Percentiles rank a stretch among this genome's conserved stretches.
These are phyloP conservation scores for Tinamus guttatus DNA, from an alignment of 2,113 vertebrate genomes.

Conservation along the genomic window DNA sequence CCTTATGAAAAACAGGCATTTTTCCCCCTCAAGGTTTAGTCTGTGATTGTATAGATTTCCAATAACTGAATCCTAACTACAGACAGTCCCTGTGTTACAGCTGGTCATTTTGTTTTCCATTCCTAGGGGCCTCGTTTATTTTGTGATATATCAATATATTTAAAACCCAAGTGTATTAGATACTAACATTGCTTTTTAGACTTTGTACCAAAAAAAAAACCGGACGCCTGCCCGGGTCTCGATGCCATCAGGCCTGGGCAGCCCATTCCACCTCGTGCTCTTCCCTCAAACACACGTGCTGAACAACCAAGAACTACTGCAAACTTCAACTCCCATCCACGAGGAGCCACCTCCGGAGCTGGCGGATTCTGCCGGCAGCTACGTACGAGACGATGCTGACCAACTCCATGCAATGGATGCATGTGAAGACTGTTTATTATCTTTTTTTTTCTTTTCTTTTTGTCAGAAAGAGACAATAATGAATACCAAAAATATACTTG, in stretches of 20 bases:
- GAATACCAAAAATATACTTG: background rate
- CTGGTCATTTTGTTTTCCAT: background rate
- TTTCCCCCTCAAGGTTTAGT: background rate
- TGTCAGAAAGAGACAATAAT: background rate
- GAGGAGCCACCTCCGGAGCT: background rate
- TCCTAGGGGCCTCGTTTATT: background rate
- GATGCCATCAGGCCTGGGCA: too few relatives aligned
- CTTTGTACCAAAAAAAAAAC: background rate
- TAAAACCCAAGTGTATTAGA: background rate
- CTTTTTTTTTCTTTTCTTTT: too few relatives aligned
- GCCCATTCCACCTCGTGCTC: too few relatives aligned
- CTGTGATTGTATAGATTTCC: background rate
- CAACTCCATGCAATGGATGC: background rate
- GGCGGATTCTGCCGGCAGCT: background rate
- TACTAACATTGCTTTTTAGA: background rate
- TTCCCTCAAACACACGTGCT: too few relatives aligned
- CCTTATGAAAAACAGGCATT: background rate
- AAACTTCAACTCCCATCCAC: background rate
- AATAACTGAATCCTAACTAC: background rate
- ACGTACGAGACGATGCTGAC: background rate
- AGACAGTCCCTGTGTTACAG: background rate
- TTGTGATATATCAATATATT: background rate
- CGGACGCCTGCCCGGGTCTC: too few relatives aligned
- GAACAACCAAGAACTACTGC: background rate
- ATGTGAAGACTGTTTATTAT: background rate